Conservation (phyloP, 2,113 vertebrate genomes). For the Blennius ocellaris region DNA sequence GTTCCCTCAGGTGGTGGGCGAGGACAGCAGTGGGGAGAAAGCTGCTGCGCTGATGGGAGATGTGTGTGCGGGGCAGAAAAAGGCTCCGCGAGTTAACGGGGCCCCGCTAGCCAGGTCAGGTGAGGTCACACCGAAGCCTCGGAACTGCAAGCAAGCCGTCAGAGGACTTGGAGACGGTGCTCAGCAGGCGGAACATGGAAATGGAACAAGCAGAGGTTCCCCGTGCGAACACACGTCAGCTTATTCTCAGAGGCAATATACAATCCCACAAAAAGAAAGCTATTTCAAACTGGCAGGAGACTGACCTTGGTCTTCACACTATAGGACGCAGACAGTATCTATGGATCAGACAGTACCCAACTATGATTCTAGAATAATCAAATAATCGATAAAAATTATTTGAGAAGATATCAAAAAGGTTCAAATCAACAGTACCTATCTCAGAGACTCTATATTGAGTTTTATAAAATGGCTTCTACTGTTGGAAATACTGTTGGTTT, state of each 20-base stretch:
- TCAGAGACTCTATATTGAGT: too few relatives aligned
- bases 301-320: too few relatives aligned
- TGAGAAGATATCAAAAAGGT: too few relatives aligned
- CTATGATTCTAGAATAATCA: too few relatives aligned
- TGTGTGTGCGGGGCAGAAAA: conserved; percentile 46
- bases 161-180: conserved; percentile 39
- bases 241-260: conserved; percentile 22
- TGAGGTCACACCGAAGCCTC: conserved; percentile 39
- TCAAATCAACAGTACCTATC: too few relatives aligned
- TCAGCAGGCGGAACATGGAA: conserved; percentile 51
- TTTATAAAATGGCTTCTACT: too few relatives aligned
- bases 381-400: too few relatives aligned
- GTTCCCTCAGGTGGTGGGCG: conserved; percentile 62
- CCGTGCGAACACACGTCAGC: conserved; percentile 23
- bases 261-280: too few relatives aligned
- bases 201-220: conserved; percentile 35
- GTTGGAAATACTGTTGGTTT: too few relatives aligned
- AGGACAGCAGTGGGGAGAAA: conserved; percentile 64
- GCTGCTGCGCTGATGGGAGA: conserved; percentile 48
- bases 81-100: conserved; percentile 38
- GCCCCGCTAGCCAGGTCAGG: conserved; percentile 50
- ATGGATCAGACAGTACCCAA: too few relatives aligned
- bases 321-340: too few relatives aligned
- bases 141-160: conserved; percentile 34
- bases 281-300: too few relatives aligned